These are phyloP conservation scores for Etheostoma perlongum DNA, from an alignment of 2,797 vertebrate genomes.

Conservation along the genomic window DNA sequence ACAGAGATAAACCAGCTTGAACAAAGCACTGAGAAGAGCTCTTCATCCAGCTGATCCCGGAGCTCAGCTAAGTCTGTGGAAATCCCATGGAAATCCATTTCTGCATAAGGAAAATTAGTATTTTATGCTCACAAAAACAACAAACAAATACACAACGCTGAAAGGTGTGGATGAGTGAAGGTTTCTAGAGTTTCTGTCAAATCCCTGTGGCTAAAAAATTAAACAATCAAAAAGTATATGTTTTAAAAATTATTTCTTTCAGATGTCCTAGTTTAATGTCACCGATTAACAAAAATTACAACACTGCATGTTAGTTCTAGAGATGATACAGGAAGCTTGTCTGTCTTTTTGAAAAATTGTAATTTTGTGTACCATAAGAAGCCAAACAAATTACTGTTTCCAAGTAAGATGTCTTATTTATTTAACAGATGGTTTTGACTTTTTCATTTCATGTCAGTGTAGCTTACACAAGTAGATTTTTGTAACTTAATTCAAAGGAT, in stretches of 20 bases:
- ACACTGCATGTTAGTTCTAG: not conserved
- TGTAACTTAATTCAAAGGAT: slow-evolving; percentile 4
- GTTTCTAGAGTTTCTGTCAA: not conserved
- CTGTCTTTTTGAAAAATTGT: not conserved
- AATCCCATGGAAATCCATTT: slow-evolving; percentile 25
- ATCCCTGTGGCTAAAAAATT: not conserved
- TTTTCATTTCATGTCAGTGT: slow-evolving; percentile 4
- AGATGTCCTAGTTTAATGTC: too few relatives aligned
- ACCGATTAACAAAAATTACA: not conserved
- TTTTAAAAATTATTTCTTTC: not conserved
- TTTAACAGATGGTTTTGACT: slow-evolving; percentile 1
- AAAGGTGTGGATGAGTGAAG: not conserved
- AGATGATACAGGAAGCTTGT: not conserved
- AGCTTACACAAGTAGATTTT: not conserved
- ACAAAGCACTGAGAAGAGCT: slow-evolving; percentile 22
- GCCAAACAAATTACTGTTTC: not conserved
- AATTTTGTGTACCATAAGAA: not conserved
- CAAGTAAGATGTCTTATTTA: not conserved
- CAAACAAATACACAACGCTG: slow-evolving; percentile 4
- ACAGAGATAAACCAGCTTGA: slow-evolving; percentile 35
- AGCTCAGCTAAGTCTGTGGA: slow-evolving; percentile 34
- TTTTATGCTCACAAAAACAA: slow-evolving; percentile 32
- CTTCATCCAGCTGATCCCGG: slow-evolving; percentile 47
- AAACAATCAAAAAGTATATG: too few relatives aligned
- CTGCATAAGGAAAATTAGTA: slow-evolving; percentile 21